Evolutionary conservation across 2,113 vertebrate genomes (phyloP).

Genomic region (Oceanodroma tethys): DNA sequence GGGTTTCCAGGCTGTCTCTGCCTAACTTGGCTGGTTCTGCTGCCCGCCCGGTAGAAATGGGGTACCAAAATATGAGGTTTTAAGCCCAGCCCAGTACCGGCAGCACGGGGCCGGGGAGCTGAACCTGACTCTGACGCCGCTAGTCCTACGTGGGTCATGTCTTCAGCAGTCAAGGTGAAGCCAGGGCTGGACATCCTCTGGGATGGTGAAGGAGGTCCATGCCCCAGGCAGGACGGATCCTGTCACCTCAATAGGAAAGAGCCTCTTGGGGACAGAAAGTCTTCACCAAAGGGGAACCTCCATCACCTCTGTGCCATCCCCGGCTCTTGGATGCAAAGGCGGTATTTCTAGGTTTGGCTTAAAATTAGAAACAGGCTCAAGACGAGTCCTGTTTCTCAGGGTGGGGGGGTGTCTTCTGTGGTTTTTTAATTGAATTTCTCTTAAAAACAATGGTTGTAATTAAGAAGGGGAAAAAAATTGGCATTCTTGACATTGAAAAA

Average conservation of each 20-base stretch:
- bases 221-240: background rate
- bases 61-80: background rate
- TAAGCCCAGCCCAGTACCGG: background rate
- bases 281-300: background rate
- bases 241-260: background rate
- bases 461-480: rapidly evolving
- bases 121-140: background rate
- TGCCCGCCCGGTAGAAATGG: rapidly evolving
- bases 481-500: background rate
- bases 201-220: background rate
- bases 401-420: background rate
- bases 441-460: background rate
- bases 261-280: rapidly evolving
- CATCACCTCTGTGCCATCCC: background rate
- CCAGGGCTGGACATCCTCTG: rapidly evolving
- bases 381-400: background rate
- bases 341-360: background rate
- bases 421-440: background rate
- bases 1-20: background rate
- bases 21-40: background rate
- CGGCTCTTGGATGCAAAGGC: background rate
- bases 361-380: background rate
- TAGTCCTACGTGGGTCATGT: background rate
- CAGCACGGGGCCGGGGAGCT: rapidly evolving
- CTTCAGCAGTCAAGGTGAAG: background rate